phyloP scores from a whole-genome alignment of 1,140 invertebrate genomes.

The Ceratosolen fusciceps region DNA sequence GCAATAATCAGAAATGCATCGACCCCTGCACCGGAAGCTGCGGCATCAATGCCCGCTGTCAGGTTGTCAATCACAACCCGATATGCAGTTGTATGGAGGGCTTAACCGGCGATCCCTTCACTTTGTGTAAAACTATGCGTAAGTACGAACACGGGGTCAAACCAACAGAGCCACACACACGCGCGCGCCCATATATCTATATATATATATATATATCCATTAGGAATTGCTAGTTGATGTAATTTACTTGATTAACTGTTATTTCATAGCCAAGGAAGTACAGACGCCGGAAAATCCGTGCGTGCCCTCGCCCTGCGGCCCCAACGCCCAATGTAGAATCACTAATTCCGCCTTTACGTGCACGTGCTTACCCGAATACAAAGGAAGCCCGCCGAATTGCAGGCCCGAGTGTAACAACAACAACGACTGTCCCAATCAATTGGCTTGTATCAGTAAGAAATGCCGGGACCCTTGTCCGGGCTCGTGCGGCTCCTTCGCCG shows the following conservation, averaged over 20 bases:
- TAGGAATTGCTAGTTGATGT: background rate
- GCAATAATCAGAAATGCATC: conserved; percentile 74
- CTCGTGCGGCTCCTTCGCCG: conserved; percentile 68
- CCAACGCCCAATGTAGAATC: conserved; percentile 72
- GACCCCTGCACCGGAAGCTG: conserved; percentile 77
- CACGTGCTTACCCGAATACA: conserved; percentile 66
- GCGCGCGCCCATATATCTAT: too few species aligned
- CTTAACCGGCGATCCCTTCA: conserved; percentile 75
- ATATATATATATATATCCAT: background rate
- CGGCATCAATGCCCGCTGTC: conserved; percentile 75
- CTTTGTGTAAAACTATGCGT: conserved; percentile 66
- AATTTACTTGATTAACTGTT: conserved; percentile 8
- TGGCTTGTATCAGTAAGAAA: conserved; percentile 67
- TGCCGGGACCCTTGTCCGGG: conserved; percentile 67
- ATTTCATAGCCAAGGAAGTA: conserved; percentile 40
- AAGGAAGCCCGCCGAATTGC: conserved; percentile 69
- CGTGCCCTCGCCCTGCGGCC: conserved; percentile 73
- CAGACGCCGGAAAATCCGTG: conserved; percentile 62
- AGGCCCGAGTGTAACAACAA: conserved; percentile 70
- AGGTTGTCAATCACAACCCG: conserved; percentile 74
- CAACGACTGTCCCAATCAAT: conserved; percentile 64
- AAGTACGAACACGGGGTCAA: conserved; percentile 43
- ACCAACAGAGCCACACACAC: too few species aligned
- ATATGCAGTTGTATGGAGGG: conserved; percentile 73
- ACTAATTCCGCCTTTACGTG: conserved; percentile 63